Evolutionary conservation across 2,888 invertebrate species (phyloP), one percentile per base, ranked within the genome.

Genomic region (Cephus pulcher): DNA sequence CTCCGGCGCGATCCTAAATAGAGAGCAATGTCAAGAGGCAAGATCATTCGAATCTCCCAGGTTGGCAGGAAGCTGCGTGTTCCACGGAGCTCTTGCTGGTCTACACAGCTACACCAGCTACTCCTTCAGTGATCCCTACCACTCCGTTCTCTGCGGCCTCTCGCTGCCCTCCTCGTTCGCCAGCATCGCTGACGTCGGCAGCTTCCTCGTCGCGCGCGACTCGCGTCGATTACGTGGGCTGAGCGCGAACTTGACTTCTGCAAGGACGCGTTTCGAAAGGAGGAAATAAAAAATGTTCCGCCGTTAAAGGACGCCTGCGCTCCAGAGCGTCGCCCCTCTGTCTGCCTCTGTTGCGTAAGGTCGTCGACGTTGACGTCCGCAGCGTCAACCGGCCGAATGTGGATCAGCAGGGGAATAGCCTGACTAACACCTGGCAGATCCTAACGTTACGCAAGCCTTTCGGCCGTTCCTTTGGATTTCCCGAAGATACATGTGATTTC

Each of bases 241-340:
- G 80, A 80, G 85, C 84, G 85, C 90, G 90, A 91, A 91, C 91
- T 91, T 91, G 91, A 91, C 91, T 90, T 88, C 89, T 85, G 82
- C 91, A 91, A 91, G 91, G 91, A 89, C 91, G 87, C 87, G 83
- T 91, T 91, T 91, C 88, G 91, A 91, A 91, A 91, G 90, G 90
- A 90, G 90, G 90, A 91, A 91, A 90, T 88, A 89, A 88, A 86
- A 89, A 86, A 87, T 83, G 83, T 85, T 83, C 84, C 84, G 83
- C 83, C 81, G 88, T 89, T 90, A 90, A 89, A 90, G 88, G 89
- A 90, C 89, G 86, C 40, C 40, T 40, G 40, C 40, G 40, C 40
- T 40, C 15, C 40, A 2, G 40, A 40, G 40, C 40, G 40, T 40
- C 40, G 40, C 40, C 40, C 15, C 15, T 40, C 40, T 40, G 40